phyloP scores from a whole-genome alignment of 2,888 invertebrate genomes.

The Exephanes ischioxanthus region DNA sequence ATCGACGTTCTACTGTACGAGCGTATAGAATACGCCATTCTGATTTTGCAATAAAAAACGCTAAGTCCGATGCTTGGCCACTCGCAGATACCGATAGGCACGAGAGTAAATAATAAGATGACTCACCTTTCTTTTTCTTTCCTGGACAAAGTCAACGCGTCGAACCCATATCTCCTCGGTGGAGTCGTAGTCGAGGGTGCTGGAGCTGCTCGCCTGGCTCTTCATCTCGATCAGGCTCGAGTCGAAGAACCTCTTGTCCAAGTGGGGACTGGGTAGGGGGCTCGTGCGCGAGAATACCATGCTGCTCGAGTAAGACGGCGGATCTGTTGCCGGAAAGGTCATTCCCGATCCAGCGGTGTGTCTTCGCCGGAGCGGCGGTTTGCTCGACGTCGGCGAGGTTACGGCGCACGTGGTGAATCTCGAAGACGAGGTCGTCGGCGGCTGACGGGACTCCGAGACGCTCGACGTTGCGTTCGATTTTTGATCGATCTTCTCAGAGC shows the following conservation, averaged over 20 bases:
- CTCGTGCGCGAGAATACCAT: conserved; percentile 84
- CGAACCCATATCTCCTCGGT: conserved; percentile 91
- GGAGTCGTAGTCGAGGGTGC: conserved; percentile 87
- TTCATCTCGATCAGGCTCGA: conserved; percentile 93
- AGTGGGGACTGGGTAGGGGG: conserved; percentile 88
- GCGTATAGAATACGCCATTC: too few relatives aligned
- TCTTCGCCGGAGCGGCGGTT: conserved; percentile 80
- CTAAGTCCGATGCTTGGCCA: too few relatives aligned
- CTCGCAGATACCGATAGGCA: not conserved
- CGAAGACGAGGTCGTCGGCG: conserved; percentile 70
- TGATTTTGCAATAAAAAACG: too few relatives aligned
- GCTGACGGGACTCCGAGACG: conserved; percentile 74
- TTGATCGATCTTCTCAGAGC: conserved; percentile 81
- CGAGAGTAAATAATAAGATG: not conserved
- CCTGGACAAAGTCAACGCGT: conserved; percentile 85
- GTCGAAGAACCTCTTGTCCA: conserved; percentile 93
- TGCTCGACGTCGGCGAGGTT: conserved; percentile 81
- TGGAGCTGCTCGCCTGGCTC: conserved; percentile 88
- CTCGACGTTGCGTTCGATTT: conserved; percentile 77
- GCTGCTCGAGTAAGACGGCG: conserved; percentile 82
- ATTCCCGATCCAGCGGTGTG: conserved; percentile 83
- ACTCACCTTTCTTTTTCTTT: conserved; percentile 86
- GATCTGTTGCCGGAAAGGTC: conserved; percentile 83
- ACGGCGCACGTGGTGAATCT: conserved; percentile 81
- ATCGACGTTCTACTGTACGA: too few relatives aligned